A percentile compares a stretch with the other conserved stretches of the same genome.
phyloP scores from a whole-genome alignment of 2,888 invertebrate genomes.

The Beris chalybata region DNA sequence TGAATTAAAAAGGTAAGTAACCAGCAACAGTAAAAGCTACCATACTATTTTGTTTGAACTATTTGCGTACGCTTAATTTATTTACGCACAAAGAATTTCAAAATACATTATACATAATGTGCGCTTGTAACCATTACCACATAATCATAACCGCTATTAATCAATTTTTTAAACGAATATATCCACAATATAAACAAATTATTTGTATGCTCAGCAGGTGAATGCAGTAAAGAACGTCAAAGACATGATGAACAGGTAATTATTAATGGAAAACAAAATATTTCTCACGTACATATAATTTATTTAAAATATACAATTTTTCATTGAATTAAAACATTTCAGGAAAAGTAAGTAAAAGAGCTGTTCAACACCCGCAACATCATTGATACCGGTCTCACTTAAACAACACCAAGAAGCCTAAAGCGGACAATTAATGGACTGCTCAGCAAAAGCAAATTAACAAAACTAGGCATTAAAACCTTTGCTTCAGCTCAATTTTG shows the following conservation, averaged over 20 bases:
- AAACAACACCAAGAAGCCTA: conserved; percentile 1
- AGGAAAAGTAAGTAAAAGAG: not conserved
- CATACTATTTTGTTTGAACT: too few species aligned
- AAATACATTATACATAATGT: conserved; percentile 10
- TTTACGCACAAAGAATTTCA: conserved; percentile 24
- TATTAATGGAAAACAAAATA: not conserved
- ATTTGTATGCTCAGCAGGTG: conserved; percentile 15
- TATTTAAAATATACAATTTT: not conserved
- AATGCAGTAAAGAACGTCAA: conserved; percentile 19
- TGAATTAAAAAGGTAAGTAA: too few species aligned
- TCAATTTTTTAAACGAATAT: too few species aligned
- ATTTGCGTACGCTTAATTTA: too few species aligned
- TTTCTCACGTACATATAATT: not conserved
- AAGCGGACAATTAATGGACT: conserved; percentile 10
- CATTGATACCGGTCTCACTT: too few species aligned
- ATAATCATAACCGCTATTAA: conserved; percentile 10
- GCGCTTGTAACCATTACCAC: conserved; percentile 27
- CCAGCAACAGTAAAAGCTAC: too few species aligned
- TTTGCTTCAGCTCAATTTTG: not conserved
- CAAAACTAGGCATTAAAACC: too few species aligned
- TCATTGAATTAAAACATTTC: not conserved
- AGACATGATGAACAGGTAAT: conserved; percentile 26
- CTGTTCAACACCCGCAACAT: too few species aligned
- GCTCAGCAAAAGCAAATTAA: not conserved
- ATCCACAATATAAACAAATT: conserved; percentile 5